Conservation (phyloP, 1,140 invertebrate species). For the Gryon sp. region DNA sequence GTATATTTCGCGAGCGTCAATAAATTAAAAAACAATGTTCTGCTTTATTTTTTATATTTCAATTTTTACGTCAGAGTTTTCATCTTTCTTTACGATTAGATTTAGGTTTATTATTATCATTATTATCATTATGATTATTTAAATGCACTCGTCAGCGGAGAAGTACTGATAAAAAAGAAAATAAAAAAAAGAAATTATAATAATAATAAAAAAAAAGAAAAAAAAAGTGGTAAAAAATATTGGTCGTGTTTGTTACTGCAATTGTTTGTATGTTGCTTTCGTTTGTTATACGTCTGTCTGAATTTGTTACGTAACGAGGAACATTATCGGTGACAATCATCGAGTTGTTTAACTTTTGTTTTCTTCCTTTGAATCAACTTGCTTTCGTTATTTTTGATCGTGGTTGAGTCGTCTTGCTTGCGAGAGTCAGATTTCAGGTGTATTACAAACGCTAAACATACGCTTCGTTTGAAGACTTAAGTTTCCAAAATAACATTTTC, state of each 20-base stretch:
- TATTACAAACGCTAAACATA: constrained; percentile 33
- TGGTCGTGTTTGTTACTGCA: constrained; percentile 12
- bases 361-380: neutral
- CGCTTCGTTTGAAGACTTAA: neutral
- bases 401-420: constrained; percentile 32
- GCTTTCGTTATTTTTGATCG: constrained; percentile 18
- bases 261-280: constrained; percentile 17
- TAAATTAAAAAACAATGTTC: neutral
- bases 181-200: too few relatives aligned
- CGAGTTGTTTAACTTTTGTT: constrained; percentile 3
- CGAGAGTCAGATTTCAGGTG: constrained; percentile 50
- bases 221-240: too few relatives aligned
- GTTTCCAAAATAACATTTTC: too few relatives aligned
- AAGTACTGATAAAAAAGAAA: too few relatives aligned
- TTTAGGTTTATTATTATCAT: constrained; percentile 11
- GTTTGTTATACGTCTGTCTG: constrained; percentile 28
- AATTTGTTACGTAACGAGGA: constrained; percentile 36
- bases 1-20: neutral
- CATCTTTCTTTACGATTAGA: neutral
- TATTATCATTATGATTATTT: constrained; percentile 47
- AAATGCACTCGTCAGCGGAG: constrained; percentile 53
- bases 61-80: neutral
- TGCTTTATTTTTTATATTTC: neutral
- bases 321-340: constrained; percentile 34
- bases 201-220: too few relatives aligned